Conservation (phyloP, 2,888 invertebrate genomes). For the Plebejus anna region DNA sequence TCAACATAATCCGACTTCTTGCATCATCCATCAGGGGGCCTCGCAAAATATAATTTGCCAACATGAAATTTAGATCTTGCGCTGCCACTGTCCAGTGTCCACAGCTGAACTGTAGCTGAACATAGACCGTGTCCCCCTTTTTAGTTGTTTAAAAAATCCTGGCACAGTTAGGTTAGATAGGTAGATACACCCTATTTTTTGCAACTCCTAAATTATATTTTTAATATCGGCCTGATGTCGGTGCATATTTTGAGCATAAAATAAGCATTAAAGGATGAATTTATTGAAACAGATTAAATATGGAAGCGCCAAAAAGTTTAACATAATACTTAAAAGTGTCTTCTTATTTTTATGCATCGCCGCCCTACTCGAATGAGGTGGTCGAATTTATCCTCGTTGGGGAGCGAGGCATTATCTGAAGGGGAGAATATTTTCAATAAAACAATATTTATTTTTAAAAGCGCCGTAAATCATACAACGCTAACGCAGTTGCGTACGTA, state of each 20-base stretch:
- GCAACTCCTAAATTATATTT: not conserved
- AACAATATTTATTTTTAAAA: slow-evolving; percentile 15
- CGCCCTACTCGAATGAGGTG: not conserved
- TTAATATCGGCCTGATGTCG: not conserved
- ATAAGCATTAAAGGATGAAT: not conserved
- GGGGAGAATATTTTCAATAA: slow-evolving; percentile 16
- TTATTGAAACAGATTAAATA: slow-evolving; percentile 1
- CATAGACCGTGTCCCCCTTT: too few relatives aligned
- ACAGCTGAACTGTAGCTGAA: too few relatives aligned
- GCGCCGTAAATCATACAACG: slow-evolving; percentile 3
- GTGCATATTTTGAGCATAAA: not conserved
- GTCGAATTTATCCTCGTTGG: slow-evolving; percentile 1
- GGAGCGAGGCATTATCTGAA: slow-evolving; percentile 5
- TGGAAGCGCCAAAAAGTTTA: not conserved
- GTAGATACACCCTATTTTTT: not conserved
- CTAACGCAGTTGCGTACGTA: not conserved
- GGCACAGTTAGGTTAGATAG: not conserved
- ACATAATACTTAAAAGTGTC: slow-evolving; percentile 3
- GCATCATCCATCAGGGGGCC: too few relatives aligned
- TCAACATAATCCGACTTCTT: too few relatives aligned
- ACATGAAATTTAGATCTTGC: too few relatives aligned
- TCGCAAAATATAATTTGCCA: too few relatives aligned
- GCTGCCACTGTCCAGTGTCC: too few relatives aligned
- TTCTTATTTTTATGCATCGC: slow-evolving; percentile 6
- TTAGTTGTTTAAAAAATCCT: not conserved